Conservation (phyloP, 1,140 invertebrate genomes). For the Tachypleus tridentatus region DNA sequence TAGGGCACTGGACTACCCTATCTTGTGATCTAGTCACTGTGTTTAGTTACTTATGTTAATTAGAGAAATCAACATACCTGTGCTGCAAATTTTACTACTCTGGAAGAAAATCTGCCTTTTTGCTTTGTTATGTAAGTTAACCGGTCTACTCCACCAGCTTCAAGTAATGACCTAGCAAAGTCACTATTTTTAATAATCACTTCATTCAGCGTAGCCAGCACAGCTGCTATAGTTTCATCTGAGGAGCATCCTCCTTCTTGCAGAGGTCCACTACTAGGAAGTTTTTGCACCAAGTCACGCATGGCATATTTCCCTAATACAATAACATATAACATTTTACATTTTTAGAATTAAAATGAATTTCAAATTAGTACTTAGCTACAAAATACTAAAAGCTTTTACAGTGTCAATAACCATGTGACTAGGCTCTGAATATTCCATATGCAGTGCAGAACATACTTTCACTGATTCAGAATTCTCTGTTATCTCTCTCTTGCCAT, state of each 20-base stretch:
- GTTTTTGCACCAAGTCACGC: conserved; percentile 87
- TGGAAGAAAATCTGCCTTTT: conserved; percentile 69
- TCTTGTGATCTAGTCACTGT: no score
- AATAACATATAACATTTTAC: neutral
- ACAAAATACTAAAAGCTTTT: no score
- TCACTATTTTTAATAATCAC: conserved; percentile 93
- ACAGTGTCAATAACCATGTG: no score
- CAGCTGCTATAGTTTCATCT: conserved; percentile 92
- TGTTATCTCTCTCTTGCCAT: no score
- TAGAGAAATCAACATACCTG: conserved; percentile 27
- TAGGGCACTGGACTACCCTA: no score
- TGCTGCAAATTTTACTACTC: conserved; percentile 89
- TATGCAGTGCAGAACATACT: no score
- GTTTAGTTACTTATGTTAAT: no score
- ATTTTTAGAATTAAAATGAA: no score
- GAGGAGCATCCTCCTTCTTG: conserved; percentile 72
- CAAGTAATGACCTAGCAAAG: conserved; percentile 78
- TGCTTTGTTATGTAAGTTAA: conserved; percentile 78
- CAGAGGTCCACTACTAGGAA: conserved; percentile 60
- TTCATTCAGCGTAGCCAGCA: conserved; percentile 93
- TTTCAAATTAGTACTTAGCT: no score
- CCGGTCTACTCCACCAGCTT: conserved; percentile 82
- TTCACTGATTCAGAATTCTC: no score
- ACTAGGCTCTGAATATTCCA: no score
- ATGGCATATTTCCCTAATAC: conserved; percentile 81